Conservation (phyloP, 2,797 vertebrate species). For the Moxostoma hubbsi region DNA sequence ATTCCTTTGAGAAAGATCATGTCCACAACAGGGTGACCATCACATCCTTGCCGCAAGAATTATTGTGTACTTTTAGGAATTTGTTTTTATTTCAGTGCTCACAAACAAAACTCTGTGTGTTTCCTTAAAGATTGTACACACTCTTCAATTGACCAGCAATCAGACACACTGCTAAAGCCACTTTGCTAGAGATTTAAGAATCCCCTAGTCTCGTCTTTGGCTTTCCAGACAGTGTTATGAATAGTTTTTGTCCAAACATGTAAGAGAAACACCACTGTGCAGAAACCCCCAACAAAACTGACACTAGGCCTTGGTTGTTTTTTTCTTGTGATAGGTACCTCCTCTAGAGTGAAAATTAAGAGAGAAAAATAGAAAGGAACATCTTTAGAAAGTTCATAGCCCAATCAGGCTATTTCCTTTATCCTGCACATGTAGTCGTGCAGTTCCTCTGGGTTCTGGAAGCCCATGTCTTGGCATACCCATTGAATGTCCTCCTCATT, state of each 20-base stretch:
- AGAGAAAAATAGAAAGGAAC: constrained; percentile 78
- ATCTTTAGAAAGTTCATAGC: constrained; percentile 69
- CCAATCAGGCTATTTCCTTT: constrained; percentile 92
- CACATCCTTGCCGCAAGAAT: constrained; percentile 50
- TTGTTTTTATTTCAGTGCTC: constrained; percentile 64
- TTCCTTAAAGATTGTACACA: constrained; percentile 56
- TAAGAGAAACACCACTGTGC: constrained; percentile 78
- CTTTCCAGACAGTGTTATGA: constrained; percentile 62
- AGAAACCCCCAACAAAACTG: constrained; percentile 69
- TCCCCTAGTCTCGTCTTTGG: constrained; percentile 73
- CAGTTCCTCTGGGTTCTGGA: constrained; percentile 92
- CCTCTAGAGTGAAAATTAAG: constrained; percentile 76
- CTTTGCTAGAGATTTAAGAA: constrained; percentile 64
- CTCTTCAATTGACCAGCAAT: constrained; percentile 55
- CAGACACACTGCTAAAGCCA: constrained; percentile 62
- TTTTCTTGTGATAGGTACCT: constrained; percentile 69
- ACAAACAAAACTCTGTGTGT: constrained; percentile 51
- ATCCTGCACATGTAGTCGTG: constrained; percentile 96
- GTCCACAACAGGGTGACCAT: constrained; percentile 62
- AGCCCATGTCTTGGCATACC: constrained; percentile 96
- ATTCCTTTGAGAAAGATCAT: constrained; percentile 58
- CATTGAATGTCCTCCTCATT: constrained; percentile 97
- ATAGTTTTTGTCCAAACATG: constrained; percentile 61
- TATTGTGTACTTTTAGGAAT: constrained; percentile 60
- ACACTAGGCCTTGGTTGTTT: constrained; percentile 66